A percentile compares a stretch with the other conserved stretches of the same genome.
These are phyloP conservation scores for Cephus sareptanus DNA, from an alignment of 2,888 invertebrate species.

Conservation along the genomic window DNA sequence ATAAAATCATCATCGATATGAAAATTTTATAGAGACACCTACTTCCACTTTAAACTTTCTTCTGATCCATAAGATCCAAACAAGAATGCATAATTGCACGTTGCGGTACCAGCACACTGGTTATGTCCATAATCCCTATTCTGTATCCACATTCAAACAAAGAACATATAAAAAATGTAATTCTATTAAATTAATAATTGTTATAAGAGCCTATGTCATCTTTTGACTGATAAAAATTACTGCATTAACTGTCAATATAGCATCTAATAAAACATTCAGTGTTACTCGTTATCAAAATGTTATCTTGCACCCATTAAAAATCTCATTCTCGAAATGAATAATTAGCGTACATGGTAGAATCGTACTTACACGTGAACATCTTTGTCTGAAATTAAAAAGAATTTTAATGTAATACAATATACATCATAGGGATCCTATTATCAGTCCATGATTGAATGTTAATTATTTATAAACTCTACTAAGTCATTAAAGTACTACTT, in stretches of 20 bases:
- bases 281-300: neutral
- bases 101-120: neutral
- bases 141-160: neutral
- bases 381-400: neutral
- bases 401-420: neutral
- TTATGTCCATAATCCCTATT: neutral
- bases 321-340: neutral
- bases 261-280: neutral
- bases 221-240: neutral
- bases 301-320: neutral
- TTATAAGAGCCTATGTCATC: neutral
- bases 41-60: neutral
- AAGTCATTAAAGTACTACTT: neutral
- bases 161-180: neutral
- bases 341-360: neutral
- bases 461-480: neutral
- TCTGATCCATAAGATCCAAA: neutral
- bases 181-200: neutral
- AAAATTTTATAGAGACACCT: conserved; percentile 28
- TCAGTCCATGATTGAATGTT: too few relatives aligned
- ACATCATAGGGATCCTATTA: too few relatives aligned
- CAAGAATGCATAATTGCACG: neutral
- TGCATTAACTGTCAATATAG: neutral
- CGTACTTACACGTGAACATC: neutral
- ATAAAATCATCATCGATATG: neutral